A percentile compares a stretch with the other conserved stretches of the same genome.
Evolutionary conservation across 2,888 invertebrate species (phyloP).

Genomic region (Bombyx huttoni): DNA sequence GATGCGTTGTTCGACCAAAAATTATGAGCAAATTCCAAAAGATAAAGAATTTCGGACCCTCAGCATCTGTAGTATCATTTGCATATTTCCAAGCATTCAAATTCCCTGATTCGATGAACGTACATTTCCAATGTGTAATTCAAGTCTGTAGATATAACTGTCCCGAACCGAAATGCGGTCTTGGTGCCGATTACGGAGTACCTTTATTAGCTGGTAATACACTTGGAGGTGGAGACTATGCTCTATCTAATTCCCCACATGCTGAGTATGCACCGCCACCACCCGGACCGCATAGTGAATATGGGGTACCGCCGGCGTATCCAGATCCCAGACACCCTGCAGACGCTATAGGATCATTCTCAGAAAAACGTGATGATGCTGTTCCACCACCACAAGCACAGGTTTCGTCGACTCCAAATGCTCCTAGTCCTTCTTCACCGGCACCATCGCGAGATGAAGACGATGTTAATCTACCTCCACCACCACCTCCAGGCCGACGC

Average conservation of each 20-base stretch:
- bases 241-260: constrained; percentile 64
- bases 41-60: constrained; percentile 95
- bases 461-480: constrained; percentile 86
- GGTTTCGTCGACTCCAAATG: constrained; percentile 81
- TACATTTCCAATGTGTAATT: constrained; percentile 96
- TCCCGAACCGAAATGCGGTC: constrained; percentile 90
- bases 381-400: constrained; percentile 88
- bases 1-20: constrained; percentile 93
- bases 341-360: constrained; percentile 86
- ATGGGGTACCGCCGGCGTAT: constrained; percentile 84
- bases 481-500: constrained; percentile 86
- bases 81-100: constrained; percentile 98
- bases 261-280: constrained; percentile 82
- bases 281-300: constrained; percentile 75
- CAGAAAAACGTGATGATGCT: constrained; percentile 84
- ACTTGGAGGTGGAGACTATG: constrained; percentile 76
- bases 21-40: constrained; percentile 97
- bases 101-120: constrained; percentile 97
- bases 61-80: constrained; percentile 94
- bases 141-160: constrained; percentile 95
- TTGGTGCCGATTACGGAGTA: constrained; percentile 78
- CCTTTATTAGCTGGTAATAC: constrained; percentile 76
- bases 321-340: constrained; percentile 91
- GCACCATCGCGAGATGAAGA: constrained; percentile 69
- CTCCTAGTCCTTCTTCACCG: constrained; percentile 67